Evolutionary conservation across 2,888 invertebrate species (phyloP).

Genomic region (Anthrax anthrax): DNA sequence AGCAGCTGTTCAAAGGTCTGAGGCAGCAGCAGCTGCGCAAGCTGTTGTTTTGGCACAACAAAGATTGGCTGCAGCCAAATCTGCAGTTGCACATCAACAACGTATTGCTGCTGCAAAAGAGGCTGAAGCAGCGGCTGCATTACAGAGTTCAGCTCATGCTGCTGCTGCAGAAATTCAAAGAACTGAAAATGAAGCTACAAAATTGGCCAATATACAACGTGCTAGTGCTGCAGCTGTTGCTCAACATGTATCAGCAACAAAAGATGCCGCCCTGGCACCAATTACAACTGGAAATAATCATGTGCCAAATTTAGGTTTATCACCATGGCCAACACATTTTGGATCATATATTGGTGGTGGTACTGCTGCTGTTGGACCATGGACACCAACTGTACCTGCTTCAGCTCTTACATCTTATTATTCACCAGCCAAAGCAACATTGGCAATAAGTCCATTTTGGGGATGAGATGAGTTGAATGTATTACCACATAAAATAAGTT

Average conservation of each 20-base stretch:
- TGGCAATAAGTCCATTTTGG: neutral
- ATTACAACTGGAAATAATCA: slow-evolving; percentile 30
- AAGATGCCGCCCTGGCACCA: slow-evolving; percentile 39
- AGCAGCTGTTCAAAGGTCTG: slow-evolving; percentile 50
- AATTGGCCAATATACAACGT: slow-evolving; percentile 45
- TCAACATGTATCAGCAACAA: slow-evolving; percentile 44
- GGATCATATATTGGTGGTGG: neutral
- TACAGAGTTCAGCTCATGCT: slow-evolving; percentile 52
- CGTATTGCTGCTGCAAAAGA: slow-evolving; percentile 57
- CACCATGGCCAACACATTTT: slow-evolving; percentile 1
- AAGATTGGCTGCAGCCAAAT: slow-evolving; percentile 52
- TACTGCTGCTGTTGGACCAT: neutral
- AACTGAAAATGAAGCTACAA: slow-evolving; percentile 46
- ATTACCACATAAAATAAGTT: too few species aligned
- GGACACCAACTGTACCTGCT: neutral
- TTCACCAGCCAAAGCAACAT: neutral
- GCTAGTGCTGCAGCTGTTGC: slow-evolving; percentile 42
- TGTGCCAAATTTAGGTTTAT: slow-evolving; percentile 19
- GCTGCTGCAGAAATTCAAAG: slow-evolving; percentile 56
- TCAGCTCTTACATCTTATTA: neutral
- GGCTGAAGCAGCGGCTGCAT: slow-evolving; percentile 55
- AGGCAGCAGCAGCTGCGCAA: slow-evolving; percentile 50
- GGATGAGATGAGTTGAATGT: too few species aligned
- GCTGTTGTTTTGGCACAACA: slow-evolving; percentile 53
- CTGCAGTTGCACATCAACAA: slow-evolving; percentile 55